Percentiles rank a stretch among this genome's conserved stretches.
Evolutionary conservation across 2,113 vertebrate genomes (phyloP).

Genomic region (Heteronetta atricapilla): DNA sequence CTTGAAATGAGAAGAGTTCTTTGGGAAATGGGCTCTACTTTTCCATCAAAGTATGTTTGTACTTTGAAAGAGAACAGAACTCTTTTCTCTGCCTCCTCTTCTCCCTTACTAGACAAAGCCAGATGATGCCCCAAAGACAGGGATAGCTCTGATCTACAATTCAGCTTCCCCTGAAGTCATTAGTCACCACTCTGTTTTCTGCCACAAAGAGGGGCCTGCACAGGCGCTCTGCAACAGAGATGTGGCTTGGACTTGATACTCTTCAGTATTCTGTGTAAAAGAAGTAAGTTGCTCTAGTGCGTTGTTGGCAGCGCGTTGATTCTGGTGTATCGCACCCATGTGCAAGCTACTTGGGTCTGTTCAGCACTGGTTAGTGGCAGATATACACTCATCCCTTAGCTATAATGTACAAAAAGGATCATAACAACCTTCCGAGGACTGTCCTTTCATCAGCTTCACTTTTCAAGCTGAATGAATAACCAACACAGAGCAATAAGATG

Average conservation of each 20-base stretch:
- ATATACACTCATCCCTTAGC: background rate
- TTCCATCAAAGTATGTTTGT: background rate
- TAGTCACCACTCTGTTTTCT: background rate
- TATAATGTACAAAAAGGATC: background rate
- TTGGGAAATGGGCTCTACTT: background rate
- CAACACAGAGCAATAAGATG: background rate
- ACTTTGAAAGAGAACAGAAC: no score
- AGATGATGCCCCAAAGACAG: background rate
- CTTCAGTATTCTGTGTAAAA: background rate
- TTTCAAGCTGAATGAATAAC: background rate
- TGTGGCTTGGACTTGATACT: rapidly evolving
- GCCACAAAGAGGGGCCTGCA: background rate
- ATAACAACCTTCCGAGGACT: background rate
- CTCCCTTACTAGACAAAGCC: background rate
- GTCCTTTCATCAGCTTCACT: rapidly evolving
- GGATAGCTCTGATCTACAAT: background rate
- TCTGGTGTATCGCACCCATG: background rate
- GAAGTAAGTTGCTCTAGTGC: background rate
- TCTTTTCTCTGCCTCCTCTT: background rate
- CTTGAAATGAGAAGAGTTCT: background rate
- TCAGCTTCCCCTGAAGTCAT: background rate
- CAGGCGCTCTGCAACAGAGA: background rate
- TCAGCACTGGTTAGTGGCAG: background rate
- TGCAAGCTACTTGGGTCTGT: background rate
- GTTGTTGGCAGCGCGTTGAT: background rate